Base-by-base conservation (phyloP, 2,888 invertebrate species). In the Mystacides longicornis region DNA sequence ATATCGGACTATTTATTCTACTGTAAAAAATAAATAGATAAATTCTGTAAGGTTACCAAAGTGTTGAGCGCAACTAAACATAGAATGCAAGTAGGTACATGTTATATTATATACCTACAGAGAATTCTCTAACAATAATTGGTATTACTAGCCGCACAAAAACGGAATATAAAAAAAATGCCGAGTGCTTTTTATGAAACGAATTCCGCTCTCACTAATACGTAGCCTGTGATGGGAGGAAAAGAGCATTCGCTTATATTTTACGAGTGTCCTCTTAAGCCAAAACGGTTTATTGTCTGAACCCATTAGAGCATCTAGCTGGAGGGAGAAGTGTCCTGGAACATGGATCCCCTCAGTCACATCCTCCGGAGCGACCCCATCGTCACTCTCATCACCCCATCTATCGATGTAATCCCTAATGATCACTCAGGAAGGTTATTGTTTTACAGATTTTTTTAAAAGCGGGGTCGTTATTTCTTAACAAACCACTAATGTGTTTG, bases 271-370 rank as follows among this genome's bases (percentile, higher is more conserved):
- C 49, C 60, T 54, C 60, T 60, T 49, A 49, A 33, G 43, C 58
- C 52, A 58, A 60, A 60, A 60, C 60, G 60, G 55, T 60, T 56
- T 47, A 57, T 60, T 60, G 60, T 60, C 57, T 60, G 51, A 54
- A 58, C 33, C 58, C 58, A 58, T 60, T 60, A 53, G 52, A 55
- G 49, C 59, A 57, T 60, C 52, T 52, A 7, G n/a, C n/a, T n/a
- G n/a, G 14, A 45, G 45, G 20, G 45, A 9, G 21, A 45, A 20
- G 45, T 21, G 11, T 45, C 45, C 9, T 45, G 45, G 20, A 45
- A 19, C 4, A 45, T 37, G 37, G 14, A 37, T 37, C 37, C 37
- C 37, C 37, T 37, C 37, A n/a, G n/a, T 37, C 14, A 37, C 7
- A n/a, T 37, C 37, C 16, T 37, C 14, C 37, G 16, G 3, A 14